Evolutionary conservation across 2,797 vertebrate genomes (phyloP).

Genomic region (Chiloscyllium punctatum): DNA sequence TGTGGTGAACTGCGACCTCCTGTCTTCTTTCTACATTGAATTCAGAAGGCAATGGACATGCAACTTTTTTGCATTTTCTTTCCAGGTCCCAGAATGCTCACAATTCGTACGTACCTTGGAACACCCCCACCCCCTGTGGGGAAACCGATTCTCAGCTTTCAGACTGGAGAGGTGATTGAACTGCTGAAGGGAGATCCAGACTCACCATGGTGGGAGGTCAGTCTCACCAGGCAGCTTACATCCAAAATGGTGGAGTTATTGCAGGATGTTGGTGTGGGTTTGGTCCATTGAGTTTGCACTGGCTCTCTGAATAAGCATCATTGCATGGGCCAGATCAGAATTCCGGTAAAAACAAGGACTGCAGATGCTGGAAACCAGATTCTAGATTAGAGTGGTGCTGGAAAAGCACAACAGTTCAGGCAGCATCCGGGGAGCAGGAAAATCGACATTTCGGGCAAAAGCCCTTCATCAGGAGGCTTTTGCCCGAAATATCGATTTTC

Average conservation of each 20-base stretch:
- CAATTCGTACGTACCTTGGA: conserved; percentile 85
- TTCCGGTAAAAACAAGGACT: no score
- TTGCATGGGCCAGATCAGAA: no score
- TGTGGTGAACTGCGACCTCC: background rate
- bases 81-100: conserved; percentile 93
- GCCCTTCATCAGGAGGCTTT: no score
- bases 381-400: no score
- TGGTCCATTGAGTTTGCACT: no score
- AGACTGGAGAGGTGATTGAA: conserved; percentile 85
- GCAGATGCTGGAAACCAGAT: no score
- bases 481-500: no score
- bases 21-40: background rate
- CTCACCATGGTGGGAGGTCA: conserved; percentile 90
- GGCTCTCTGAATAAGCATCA: no score
- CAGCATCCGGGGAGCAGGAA: no score
- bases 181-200: conserved; percentile 88
- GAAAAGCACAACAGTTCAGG: no score
- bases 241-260: background rate
- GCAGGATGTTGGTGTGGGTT: no score
- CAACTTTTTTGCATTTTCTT: background rate
- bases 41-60: background rate
- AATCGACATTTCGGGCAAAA: no score
- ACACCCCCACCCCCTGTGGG: conserved; percentile 69
- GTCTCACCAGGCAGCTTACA: background rate
- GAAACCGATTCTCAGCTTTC: conserved; percentile 77